These are phyloP conservation scores for Mechanitis messenoides DNA, from an alignment of 2,888 invertebrate species.

Conservation along the genomic window DNA sequence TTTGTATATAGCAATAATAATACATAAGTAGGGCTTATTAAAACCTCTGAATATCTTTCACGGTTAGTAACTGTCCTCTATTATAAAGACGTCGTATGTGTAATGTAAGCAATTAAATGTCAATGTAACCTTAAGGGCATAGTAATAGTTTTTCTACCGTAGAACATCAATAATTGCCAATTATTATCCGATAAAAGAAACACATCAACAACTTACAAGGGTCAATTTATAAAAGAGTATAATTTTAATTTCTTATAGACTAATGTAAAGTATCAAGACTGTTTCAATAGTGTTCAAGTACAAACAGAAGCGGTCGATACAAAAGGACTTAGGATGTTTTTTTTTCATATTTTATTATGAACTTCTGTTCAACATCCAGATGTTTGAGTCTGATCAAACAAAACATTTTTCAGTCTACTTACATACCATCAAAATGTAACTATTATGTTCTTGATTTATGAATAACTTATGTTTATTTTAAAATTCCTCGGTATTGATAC, in stretches of 20 bases:
- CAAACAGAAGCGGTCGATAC: constrained; percentile 69
- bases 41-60: constrained; percentile 41
- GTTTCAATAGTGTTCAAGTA: constrained; percentile 36
- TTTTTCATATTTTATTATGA: constrained; percentile 76
- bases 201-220: constrained; percentile 34
- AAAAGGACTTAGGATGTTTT: constrained; percentile 76
- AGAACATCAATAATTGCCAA: constrained; percentile 46
- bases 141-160: constrained; percentile 36
- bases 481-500: constrained; percentile 54
- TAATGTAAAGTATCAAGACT: constrained; percentile 54
- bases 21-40: constrained; percentile 44
- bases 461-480: constrained; percentile 60
- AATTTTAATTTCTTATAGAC: constrained; percentile 14
- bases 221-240: constrained; percentile 27
- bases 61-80: constrained; percentile 37
- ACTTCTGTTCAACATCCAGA: constrained; percentile 75
- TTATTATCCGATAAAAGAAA: constrained; percentile 50
- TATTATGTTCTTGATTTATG: constrained; percentile 67
- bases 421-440: constrained; percentile 59
- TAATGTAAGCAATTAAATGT: constrained; percentile 49
- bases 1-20: constrained; percentile 23
- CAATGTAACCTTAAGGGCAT: constrained; percentile 32
- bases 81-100: constrained; percentile 32
- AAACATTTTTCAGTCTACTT: constrained; percentile 71
- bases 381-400: constrained; percentile 74